A percentile compares a stretch with the other conserved stretches of the same genome.
Evolutionary conservation across 2,797 vertebrate genomes (phyloP).

Genomic region (Lagorchestes hirsutus): DNA sequence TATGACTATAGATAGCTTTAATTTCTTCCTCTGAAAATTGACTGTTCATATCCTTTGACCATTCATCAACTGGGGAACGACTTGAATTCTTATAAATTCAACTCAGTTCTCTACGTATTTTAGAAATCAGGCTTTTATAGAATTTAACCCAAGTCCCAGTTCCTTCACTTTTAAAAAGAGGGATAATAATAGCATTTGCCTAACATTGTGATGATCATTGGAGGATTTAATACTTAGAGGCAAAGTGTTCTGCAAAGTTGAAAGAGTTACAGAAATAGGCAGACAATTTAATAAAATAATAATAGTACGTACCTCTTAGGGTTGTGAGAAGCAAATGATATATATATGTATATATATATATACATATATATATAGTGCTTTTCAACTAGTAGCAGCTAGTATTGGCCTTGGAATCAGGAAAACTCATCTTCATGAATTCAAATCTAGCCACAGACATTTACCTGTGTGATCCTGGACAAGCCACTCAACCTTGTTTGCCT

Average conservation of each 20-base stretch:
- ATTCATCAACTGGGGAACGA: too few species aligned
- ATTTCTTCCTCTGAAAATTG: too few species aligned
- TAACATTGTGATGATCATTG: not conserved
- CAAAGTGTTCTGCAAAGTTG: not conserved
- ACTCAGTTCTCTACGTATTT: too few species aligned
- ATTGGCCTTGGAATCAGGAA: not conserved
- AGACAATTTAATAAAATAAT: not conserved
- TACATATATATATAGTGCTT: not conserved
- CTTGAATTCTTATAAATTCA: too few species aligned
- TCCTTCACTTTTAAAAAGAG: not conserved
- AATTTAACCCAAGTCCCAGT: not conserved
- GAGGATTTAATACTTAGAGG: not conserved
- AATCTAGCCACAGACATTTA: not conserved
- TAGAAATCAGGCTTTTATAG: not conserved
- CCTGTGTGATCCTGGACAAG: not conserved
- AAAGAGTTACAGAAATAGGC: not conserved
- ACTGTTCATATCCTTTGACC: too few species aligned
- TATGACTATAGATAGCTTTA: too few species aligned
- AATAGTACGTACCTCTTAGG: not conserved
- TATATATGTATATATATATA: not conserved
- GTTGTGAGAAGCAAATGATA: not conserved
- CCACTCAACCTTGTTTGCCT: too few species aligned
- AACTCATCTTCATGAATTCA: not conserved
- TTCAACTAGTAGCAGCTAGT: not conserved
- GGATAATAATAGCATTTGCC: not conserved